These are phyloP conservation scores for Heliconius himera DNA, from an alignment of 1,140 invertebrate genomes.

Conservation along the genomic window DNA sequence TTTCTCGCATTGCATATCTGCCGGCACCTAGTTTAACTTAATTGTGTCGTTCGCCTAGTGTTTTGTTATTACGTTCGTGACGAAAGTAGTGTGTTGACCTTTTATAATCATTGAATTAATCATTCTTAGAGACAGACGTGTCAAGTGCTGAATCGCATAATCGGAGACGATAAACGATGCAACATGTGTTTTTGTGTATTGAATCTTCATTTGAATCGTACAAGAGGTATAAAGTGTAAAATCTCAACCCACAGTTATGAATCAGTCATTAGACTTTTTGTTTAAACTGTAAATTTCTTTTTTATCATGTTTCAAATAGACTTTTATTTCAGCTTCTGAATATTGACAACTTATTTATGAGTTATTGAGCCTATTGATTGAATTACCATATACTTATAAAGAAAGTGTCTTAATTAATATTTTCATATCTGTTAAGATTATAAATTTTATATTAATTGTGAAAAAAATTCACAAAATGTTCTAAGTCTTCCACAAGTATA, in stretches of 20 bases:
- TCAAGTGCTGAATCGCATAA: conserved; percentile 50
- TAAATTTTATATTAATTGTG: no score
- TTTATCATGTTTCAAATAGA: not conserved
- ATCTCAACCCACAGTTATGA: not conserved
- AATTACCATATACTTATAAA: not conserved
- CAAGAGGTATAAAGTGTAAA: conserved; percentile 7
- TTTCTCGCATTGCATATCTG: conserved; percentile 58
- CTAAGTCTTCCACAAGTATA: not conserved
- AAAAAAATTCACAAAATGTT: not conserved
- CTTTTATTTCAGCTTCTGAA: not conserved
- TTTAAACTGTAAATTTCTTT: not conserved
- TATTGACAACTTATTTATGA: not conserved
- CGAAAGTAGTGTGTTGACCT: conserved; percentile 48
- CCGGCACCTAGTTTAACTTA: conserved; percentile 67
- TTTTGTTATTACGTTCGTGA: conserved; percentile 57
- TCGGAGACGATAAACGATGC: conserved; percentile 54
- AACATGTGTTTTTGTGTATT: conserved; percentile 62
- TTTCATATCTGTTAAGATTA: no score
- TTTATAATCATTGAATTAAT: conserved; percentile 41
- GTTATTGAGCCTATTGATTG: not conserved
- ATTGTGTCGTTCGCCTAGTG: conserved; percentile 53
- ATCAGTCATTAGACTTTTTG: conserved; percentile 4
- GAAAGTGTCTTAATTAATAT: not conserved
- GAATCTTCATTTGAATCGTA: conserved; percentile 25
- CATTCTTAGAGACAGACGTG: conserved; percentile 38